Percentiles rank a stretch among this genome's conserved stretches.
These are phyloP conservation scores for Alviniconcha strummeri DNA, from an alignment of 2,888 invertebrate species.

Conservation along the genomic window DNA sequence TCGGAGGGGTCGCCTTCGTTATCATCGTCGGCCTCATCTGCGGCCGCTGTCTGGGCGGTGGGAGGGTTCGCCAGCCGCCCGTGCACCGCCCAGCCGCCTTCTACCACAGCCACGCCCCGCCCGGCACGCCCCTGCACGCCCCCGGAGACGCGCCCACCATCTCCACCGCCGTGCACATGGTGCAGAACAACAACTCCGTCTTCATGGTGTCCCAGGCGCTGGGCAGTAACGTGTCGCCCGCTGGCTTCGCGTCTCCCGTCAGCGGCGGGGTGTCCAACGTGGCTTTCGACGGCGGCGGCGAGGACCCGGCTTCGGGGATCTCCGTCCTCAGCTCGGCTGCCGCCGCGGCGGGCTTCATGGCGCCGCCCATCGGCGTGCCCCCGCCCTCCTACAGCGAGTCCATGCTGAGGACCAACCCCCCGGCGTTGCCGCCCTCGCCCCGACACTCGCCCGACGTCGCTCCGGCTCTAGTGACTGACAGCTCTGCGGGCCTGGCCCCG, in stretches of 20 bases:
- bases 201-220: conserved; percentile 26
- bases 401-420: conserved; percentile 25
- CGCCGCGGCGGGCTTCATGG: not conserved
- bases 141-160: not conserved
- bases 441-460: not conserved
- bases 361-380: conserved; percentile 7
- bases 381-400: conserved; percentile 19
- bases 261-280: conserved; percentile 16
- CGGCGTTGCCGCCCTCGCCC: not conserved
- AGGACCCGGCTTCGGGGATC: not conserved
- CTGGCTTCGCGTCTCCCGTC: not conserved
- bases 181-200: conserved; percentile 27
- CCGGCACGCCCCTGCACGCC: not conserved
- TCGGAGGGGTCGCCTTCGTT: conserved; percentile 22
- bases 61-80: not conserved
- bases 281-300: conserved; percentile 14
- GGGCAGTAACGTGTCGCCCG: not conserved
- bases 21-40: conserved; percentile 25
- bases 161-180: conserved; percentile 18
- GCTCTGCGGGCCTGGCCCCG: not conserved
- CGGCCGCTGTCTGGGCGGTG: conserved; percentile 10
- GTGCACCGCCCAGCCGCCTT: conserved; percentile 24
- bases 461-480: not conserved
- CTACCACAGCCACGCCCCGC: conserved; percentile 29
- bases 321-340: not conserved